These are phyloP conservation scores for Euglossa dilemma DNA, from an alignment of 1,140 invertebrate species.

Conservation along the genomic window DNA sequence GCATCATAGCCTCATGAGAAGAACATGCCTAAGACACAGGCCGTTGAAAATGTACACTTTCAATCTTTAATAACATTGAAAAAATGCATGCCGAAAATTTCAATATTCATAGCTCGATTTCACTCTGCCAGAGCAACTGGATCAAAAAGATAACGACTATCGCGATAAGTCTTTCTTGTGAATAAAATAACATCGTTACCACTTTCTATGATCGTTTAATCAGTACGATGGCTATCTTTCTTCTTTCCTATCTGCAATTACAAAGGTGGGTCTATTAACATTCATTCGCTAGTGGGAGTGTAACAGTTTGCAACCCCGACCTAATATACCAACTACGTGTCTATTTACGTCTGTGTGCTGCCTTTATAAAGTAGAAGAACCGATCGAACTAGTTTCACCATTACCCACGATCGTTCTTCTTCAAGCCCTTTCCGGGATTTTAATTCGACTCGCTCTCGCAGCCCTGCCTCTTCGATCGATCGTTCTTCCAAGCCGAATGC, in stretches of 20 bases:
- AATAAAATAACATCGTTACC: slow-evolving; percentile 1
- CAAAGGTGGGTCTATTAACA: slow-evolving; percentile 29
- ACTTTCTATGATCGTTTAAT: slow-evolving; percentile 44
- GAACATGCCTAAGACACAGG: background rate
- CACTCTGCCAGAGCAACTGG: background rate
- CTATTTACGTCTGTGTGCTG: background rate
- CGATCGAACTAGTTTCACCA: background rate
- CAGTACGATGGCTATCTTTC: background rate
- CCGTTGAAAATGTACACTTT: background rate
- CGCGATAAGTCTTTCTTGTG: no score
- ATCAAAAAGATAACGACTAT: background rate
- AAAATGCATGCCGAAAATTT: background rate
- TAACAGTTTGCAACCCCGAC: background rate
- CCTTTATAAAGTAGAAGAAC: background rate
- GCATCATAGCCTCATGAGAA: background rate
- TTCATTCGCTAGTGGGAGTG: slow-evolving; percentile 26
- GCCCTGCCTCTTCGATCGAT: slow-evolving; percentile 34
- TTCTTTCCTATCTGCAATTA: slow-evolving; percentile 22
- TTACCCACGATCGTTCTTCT: background rate
- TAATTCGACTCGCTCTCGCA: background rate
- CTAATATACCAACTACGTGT: background rate
- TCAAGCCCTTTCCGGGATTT: background rate
- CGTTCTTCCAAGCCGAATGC: slow-evolving; percentile 2
- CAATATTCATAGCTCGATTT: background rate
- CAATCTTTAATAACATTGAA: background rate